These are phyloP conservation scores for Pantherophis guttatus DNA, from an alignment of 2,113 vertebrate genomes.

Conservation along the genomic window DNA sequence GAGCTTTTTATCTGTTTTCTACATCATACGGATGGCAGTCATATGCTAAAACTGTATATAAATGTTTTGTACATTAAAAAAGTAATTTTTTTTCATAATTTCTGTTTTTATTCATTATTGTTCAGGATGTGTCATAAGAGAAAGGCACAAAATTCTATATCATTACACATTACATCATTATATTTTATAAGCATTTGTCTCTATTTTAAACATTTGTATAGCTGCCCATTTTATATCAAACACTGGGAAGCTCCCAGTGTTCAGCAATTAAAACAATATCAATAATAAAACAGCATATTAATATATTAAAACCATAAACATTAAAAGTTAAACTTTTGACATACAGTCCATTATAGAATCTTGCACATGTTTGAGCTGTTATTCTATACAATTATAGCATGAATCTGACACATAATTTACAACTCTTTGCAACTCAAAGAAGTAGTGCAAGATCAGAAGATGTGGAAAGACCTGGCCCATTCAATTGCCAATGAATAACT, in stretches of 20 bases:
- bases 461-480: background rate
- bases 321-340: background rate
- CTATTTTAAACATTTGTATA: background rate
- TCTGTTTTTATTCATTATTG: slow-evolving; percentile 44
- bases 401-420: background rate
- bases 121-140: background rate
- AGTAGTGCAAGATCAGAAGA: background rate
- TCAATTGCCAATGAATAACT: background rate
- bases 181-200: background rate
- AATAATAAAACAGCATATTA: background rate
- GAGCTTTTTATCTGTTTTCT: slow-evolving; percentile 80
- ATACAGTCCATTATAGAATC: background rate
- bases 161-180: background rate
- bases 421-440: background rate
- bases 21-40: slow-evolving; percentile 71
- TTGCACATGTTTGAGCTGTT: background rate
- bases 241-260: background rate
- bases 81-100: slow-evolving; percentile 82
- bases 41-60: slow-evolving; percentile 83
- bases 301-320: background rate
- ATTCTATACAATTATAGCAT: background rate
- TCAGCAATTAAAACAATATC: background rate
- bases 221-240: background rate
- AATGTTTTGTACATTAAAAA: slow-evolving; percentile 94
- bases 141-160: background rate